Conservation (phyloP, 2,797 vertebrate genomes). For the Ispidina picta region DNA sequence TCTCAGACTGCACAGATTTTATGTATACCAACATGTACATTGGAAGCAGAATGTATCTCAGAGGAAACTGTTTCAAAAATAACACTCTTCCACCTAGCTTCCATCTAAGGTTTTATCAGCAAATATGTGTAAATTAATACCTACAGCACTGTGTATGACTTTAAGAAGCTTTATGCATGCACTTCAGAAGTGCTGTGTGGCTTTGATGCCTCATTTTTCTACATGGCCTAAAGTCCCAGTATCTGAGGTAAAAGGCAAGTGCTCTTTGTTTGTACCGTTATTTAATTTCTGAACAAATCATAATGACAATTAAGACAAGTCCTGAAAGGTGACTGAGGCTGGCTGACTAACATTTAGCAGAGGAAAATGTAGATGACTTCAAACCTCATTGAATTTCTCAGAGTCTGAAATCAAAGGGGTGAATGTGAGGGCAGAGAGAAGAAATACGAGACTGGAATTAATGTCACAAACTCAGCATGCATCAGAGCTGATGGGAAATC, state of each 20-base stretch:
- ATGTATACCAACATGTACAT: accelerated
- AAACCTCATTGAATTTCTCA: background rate
- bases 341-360: background rate
- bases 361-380: background rate
- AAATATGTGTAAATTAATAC: background rate
- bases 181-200: background rate
- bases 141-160: background rate
- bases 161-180: background rate
- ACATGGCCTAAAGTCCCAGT: background rate
- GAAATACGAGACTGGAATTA: background rate
- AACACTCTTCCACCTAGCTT: background rate
- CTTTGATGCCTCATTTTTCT: background rate
- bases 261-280: background rate
- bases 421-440: background rate
- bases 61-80: background rate
- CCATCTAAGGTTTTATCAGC: background rate
- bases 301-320: background rate
- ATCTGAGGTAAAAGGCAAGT: background rate
- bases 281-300: background rate
- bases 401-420: background rate
- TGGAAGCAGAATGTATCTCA: background rate
- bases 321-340: background rate
- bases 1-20: background rate
- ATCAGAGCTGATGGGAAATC: background rate
- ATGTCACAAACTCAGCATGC: background rate